A percentile compares a stretch with the other conserved stretches of the same genome.
Conservation (phyloP, 2,113 vertebrate genomes). For the Taxidea taxus region DNA sequence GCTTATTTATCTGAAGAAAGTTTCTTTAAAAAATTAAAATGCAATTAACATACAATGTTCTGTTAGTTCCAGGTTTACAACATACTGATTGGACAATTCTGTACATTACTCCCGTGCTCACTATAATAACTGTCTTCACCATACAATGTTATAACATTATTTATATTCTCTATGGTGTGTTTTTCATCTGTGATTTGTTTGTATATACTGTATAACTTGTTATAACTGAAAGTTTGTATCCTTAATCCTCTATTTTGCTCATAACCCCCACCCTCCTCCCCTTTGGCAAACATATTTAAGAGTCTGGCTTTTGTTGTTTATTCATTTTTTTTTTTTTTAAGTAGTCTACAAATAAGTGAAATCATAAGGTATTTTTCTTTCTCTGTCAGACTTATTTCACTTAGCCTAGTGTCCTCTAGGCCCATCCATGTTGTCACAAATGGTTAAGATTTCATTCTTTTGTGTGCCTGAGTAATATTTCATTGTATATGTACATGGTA, state of each 20-base stretch:
- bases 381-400: not conserved
- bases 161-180: not conserved
- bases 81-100: not conserved
- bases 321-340: not conserved
- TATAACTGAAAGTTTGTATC: not conserved
- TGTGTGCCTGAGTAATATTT: not conserved
- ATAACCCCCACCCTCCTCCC: not conserved
- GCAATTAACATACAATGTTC: not conserved
- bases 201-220: not conserved
- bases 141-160: not conserved
- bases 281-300: not conserved
- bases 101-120: not conserved
- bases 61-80: not conserved
- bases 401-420: not conserved
- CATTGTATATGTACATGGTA: not conserved
- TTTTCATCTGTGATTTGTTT: not conserved
- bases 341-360: not conserved
- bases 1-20: slow-evolving; percentile 12
- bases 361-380: not conserved
- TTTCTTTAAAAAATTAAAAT: not conserved
- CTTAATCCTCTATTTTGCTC: not conserved
- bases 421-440: not conserved
- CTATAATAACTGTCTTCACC: not conserved
- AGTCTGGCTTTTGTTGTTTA: not conserved
- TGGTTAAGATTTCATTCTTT: not conserved